Evolutionary conservation across 2,888 invertebrate species (phyloP).

Genomic region (Panopea generosa): DNA sequence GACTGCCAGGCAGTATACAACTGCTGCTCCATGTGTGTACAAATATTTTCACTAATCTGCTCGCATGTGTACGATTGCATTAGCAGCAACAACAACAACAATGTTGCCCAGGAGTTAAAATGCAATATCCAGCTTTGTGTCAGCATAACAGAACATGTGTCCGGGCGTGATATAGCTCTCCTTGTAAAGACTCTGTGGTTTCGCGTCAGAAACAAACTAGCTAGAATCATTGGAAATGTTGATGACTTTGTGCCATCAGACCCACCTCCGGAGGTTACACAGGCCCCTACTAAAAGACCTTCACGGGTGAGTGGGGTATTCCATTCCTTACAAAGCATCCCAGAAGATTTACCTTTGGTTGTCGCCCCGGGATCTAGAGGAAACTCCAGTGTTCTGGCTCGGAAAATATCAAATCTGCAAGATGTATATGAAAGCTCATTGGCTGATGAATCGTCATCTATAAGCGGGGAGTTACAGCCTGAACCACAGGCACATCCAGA

Average conservation of each 20-base stretch:
- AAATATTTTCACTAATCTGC: conserved; percentile 56
- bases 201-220: conserved; percentile 45
- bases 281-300: background rate
- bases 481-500: background rate
- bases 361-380: conserved; percentile 14
- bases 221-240: conserved; percentile 38
- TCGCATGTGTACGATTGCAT: conserved; percentile 53
- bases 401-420: conserved; percentile 30
- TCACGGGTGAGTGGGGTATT: background rate
- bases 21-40: conserved; percentile 54
- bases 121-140: conserved; percentile 36
- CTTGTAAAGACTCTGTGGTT: conserved; percentile 52
- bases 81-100: conserved; percentile 14
- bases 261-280: too few relatives aligned
- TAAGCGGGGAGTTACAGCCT: background rate
- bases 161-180: conserved; percentile 7
- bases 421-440: conserved; percentile 16
- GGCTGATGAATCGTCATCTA: background rate
- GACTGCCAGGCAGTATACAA: conserved; percentile 31
- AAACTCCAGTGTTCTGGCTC: conserved; percentile 28
- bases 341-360: conserved; percentile 13
- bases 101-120: background rate
- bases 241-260: conserved; percentile 4
- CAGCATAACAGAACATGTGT: conserved; percentile 15
- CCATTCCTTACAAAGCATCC: conserved; percentile 37